These are phyloP conservation scores for Nixonia krombeini DNA, from an alignment of 1,140 invertebrate species.

Conservation along the genomic window DNA sequence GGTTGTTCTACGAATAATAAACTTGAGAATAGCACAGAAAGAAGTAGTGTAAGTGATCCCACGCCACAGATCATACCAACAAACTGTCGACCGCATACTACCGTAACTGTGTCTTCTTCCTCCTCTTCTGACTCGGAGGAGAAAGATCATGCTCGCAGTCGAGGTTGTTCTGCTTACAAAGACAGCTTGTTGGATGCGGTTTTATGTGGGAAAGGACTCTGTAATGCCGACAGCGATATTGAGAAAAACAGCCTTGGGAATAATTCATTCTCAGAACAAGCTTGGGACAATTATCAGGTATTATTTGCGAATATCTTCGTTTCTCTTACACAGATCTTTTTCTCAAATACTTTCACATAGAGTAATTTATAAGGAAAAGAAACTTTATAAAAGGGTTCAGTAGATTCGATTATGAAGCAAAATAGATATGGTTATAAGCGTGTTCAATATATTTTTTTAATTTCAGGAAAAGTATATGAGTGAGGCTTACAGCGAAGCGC, in stretches of 20 bases:
- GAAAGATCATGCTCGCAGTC: conserved; percentile 55
- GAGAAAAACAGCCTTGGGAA: conserved; percentile 70
- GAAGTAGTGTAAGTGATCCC: conserved; percentile 75
- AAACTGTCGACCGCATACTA: conserved; percentile 42
- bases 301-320: too few relatives aligned
- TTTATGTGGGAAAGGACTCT: conserved; percentile 55
- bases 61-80: conserved; percentile 66
- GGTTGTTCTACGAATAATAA: conserved; percentile 69
- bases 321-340: too few relatives aligned
- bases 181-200: conserved; percentile 55
- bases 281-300: conserved; percentile 87
- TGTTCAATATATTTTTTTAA: too few relatives aligned
- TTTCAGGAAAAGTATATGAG: conserved; percentile 90
- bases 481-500: conserved; percentile 91
- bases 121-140: conserved; percentile 69
- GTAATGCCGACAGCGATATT: conserved; percentile 63
- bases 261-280: conserved; percentile 90
- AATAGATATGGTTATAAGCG: too few relatives aligned
- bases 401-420: too few relatives aligned
- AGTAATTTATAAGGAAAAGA: neutral
- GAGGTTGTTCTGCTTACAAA: conserved; percentile 47
- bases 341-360: neutral
- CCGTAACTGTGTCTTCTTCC: conserved; percentile 46
- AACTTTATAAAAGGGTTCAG: neutral
- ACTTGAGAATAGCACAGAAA: conserved; percentile 71